A percentile compares a stretch with the other conserved stretches of the same genome.
phyloP scores from a whole-genome alignment of 2,888 invertebrate species.

The Amaurobius ferox region DNA sequence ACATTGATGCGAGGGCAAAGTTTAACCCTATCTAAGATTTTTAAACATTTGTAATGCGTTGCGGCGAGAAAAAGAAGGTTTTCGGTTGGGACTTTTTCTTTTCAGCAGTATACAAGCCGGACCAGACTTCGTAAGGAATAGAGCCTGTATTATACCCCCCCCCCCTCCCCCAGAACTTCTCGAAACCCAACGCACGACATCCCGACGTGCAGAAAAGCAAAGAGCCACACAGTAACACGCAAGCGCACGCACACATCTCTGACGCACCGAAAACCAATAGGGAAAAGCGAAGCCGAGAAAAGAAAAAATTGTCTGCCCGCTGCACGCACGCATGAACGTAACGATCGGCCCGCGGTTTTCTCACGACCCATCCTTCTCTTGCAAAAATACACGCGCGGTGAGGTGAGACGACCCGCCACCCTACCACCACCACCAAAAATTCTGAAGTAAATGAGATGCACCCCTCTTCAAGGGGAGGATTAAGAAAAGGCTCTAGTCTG shows the following conservation, averaged over 20 bases:
- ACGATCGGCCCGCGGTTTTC: conserved; percentile 48
- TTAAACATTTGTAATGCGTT: too few species aligned
- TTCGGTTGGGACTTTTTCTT: too few species aligned
- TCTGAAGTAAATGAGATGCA: conserved; percentile 61
- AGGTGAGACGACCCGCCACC: neutral
- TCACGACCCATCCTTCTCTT: conserved; percentile 42
- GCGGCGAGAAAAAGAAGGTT: too few species aligned
- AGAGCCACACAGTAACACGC: conserved; percentile 4
- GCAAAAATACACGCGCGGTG: neutral
- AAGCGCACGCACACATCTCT: conserved; percentile 22
- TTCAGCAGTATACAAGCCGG: too few species aligned
- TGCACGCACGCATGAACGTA: conserved; percentile 65
- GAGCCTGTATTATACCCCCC: neutral
- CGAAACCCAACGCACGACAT: neutral
- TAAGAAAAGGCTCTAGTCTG: conserved; percentile 15
- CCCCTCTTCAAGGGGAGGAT: conserved; percentile 42
- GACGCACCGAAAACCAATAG: conserved; percentile 28
- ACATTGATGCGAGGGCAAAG: too few species aligned
- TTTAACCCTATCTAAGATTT: too few species aligned
- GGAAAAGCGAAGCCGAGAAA: conserved; percentile 21
- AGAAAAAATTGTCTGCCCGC: conserved; percentile 11
- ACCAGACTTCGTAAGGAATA: too few species aligned
- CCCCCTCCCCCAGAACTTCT: neutral
- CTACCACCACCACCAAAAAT: neutral
- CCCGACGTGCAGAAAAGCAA: conserved; percentile 11